Base-by-base conservation (phyloP, 2,797 vertebrate genomes). In the Garrulus glandarius region DNA sequence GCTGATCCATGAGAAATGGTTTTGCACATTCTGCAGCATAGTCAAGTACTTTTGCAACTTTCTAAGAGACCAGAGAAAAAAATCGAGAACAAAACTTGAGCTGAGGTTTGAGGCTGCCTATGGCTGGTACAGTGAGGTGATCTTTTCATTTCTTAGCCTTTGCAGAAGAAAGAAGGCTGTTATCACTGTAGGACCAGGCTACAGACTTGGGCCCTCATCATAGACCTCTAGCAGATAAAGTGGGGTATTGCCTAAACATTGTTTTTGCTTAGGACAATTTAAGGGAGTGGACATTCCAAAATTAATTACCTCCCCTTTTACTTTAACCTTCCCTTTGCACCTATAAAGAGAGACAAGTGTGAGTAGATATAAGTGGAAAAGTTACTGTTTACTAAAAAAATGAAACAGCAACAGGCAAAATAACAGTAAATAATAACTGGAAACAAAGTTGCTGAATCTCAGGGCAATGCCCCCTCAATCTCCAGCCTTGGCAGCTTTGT, bases 281-380 rank as follows among this genome's bases (percentile, higher is more conserved):
- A 55, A 36, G 10, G 12, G 13, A 4, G 14, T 0, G 0, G 21
- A 34, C 6, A 26, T 10, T 34, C 14, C 15, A 41, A 47, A 61
- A 41, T 53, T 0, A 32, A 18, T 46, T 21, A 34, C 5, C 10
- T 41, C 17, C 14, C 6, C 29, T 77, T 61, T 47, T 30, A 61
- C 14, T 55, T 77, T 26, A 47, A 53, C 7, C 6, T 8, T 55
- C 6, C 20, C 5, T 61, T 69, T 53, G 17, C 14, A 34, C 52
- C 41, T 26, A 30, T 37, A 15, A 61, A 22, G 47, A 18, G n/a
- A n/a, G 47, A 37, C 8, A 17, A 69, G 30, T 41, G 11, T 14
- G n/a, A 41, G 11, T 30, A 34, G 4, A 34, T 34, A 2, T 6
- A 41, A 61, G 14, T 30, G 20, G 8, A 77, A 61, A 30, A 10